These are phyloP conservation scores for Drosophila kuntzei DNA, from an alignment of 2,888 invertebrate genomes.

Conservation along the genomic window DNA sequence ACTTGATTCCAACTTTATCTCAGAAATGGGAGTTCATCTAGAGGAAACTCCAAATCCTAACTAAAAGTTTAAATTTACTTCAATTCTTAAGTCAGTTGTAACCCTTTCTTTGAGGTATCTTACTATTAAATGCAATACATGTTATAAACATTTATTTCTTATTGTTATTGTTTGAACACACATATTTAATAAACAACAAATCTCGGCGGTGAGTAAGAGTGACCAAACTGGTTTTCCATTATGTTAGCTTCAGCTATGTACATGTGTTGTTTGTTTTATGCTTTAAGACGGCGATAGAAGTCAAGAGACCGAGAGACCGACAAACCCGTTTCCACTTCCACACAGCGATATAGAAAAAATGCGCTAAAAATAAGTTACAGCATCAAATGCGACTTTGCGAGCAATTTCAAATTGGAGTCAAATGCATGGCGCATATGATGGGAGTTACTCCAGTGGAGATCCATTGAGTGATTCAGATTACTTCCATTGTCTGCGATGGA, in stretches of 20 bases:
- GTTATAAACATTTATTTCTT: slow-evolving; percentile 14
- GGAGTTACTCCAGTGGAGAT: slow-evolving; percentile 24
- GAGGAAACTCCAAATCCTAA: neutral
- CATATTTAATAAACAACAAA: slow-evolving; percentile 49
- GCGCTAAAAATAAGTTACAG: slow-evolving; percentile 79
- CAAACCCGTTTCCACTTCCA: slow-evolving; percentile 64
- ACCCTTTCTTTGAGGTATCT: neutral
- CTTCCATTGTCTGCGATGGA: slow-evolving; percentile 45
- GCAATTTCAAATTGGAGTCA: slow-evolving; percentile 54
- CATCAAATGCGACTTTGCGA: slow-evolving; percentile 53
- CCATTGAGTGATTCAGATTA: slow-evolving; percentile 33
- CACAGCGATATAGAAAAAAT: slow-evolving; percentile 35
- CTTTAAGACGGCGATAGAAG: slow-evolving; percentile 47
- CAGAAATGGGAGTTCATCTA: neutral
- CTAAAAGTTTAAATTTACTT: neutral
- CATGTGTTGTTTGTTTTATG: slow-evolving; percentile 16
- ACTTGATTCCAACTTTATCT: neutral
- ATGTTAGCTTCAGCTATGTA: slow-evolving; percentile 36
- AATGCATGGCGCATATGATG: slow-evolving; percentile 29
- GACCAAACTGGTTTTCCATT: slow-evolving; percentile 77
- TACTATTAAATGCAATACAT: slow-evolving; percentile 2
- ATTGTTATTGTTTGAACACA: slow-evolving; percentile 18
- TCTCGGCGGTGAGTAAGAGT: slow-evolving; percentile 70
- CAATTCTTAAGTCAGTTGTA: neutral
- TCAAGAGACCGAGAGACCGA: slow-evolving; percentile 54